Percentiles rank a stretch among this genome's conserved stretches.
phyloP scores from a whole-genome alignment of 2,113 vertebrate genomes.

The Lagopus muta region DNA sequence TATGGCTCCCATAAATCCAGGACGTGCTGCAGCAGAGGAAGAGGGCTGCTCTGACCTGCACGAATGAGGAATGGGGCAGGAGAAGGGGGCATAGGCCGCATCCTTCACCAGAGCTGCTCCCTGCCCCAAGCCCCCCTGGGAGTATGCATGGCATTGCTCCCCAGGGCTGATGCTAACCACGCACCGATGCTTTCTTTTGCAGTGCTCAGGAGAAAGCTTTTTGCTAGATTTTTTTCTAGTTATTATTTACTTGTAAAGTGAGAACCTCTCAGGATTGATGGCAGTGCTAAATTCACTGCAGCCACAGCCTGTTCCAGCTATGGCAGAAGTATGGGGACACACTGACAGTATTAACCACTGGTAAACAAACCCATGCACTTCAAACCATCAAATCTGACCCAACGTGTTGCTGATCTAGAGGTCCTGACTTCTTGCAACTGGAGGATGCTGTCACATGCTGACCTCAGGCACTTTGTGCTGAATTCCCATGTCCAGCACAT shows the following conservation, averaged over 20 bases:
- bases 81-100: background rate
- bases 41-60: conserved; percentile 21
- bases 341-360: background rate
- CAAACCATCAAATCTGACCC: background rate
- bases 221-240: background rate
- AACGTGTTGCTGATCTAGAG: background rate
- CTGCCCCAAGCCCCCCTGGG: background rate
- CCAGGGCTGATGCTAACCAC: background rate
- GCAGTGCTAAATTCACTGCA: background rate
- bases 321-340: accelerated
- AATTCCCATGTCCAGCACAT: background rate
- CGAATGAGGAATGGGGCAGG: background rate
- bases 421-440: background rate
- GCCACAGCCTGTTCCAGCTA: background rate
- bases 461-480: background rate
- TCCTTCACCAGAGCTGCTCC: background rate
- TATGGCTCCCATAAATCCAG: conserved; percentile 59
- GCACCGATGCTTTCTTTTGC: background rate
- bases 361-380: background rate
- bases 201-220: background rate
- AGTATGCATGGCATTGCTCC: background rate
- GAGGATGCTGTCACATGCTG: background rate
- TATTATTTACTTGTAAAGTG: background rate
- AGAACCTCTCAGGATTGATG: background rate
- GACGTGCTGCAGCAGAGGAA: background rate